Evolutionary conservation across 1,140 invertebrate genomes (phyloP), one percentile per base, ranked within the genome.

Genomic region (Antheraea mylitta): DNA sequence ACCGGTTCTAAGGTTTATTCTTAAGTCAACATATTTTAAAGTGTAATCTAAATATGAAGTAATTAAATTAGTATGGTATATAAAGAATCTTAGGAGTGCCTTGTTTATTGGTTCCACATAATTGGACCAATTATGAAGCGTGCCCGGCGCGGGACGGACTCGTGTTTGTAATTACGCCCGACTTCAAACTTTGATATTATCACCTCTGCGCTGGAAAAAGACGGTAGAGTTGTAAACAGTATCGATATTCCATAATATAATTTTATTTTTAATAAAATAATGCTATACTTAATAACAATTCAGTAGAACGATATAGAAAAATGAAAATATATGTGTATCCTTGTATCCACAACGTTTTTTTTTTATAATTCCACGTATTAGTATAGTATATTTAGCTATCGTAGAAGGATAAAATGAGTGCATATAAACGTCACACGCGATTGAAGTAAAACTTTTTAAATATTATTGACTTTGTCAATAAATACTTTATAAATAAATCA

Each of bases 21-120:
- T 53, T 13, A 6, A 53, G 22, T n/a, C 45, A 53, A 53, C 7
- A 10, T 4, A 7, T 42, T 42, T 42, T 42, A 42, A 42, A 42
- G 38, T 42, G 11, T 11, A 42, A 10, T 42, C 7, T 42, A 42
- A 42, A 42, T 2, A 42, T 42, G 11, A 42, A n/a, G 45, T 53
- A 53, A 53, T 48, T 53, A 53, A 53, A 53, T 53, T 53, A 53
- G 16, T n/a, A 13, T 53, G 4, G 45, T 53, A 53, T 53, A 53
- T 53, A 53, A 53, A 53, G 45, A 53, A 53, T 53, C 45, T 53
- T 53, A 53, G 11, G 45, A 16, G 45, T 66, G 48, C 74, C 77
- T 80, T 89, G 85, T 87, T 83, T 89, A 87, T 87, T 86, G 80
- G 70, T 85, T 85, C 81, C 85, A 76, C 80, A 78, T 87, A 87